These are phyloP conservation scores for Rhinoraja longicauda DNA, from an alignment of 2,797 vertebrate genomes.

Conservation along the genomic window DNA sequence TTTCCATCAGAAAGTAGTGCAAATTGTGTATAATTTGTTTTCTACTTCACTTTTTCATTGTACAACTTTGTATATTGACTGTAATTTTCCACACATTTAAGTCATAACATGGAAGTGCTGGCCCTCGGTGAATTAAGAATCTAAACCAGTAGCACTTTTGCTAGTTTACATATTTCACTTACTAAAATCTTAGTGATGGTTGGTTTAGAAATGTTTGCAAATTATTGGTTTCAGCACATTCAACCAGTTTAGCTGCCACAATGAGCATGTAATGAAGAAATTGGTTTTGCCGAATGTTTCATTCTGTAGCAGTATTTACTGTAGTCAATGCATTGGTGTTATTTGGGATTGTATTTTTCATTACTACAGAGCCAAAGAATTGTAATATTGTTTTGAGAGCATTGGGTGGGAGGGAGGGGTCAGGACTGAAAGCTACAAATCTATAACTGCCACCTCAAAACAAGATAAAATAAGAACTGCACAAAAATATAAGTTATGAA, in stretches of 20 bases:
- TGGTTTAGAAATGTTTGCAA: neutral
- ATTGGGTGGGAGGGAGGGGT: slow-evolving; percentile 22
- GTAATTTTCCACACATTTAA: neutral
- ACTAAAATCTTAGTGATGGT: neutral
- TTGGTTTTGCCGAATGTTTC: neutral
- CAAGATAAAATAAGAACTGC: slow-evolving; percentile 30
- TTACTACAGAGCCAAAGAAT: slow-evolving; percentile 42
- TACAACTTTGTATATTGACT: neutral
- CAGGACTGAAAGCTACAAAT: slow-evolving; percentile 41
- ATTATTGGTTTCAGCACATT: neutral
- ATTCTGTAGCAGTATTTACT: neutral
- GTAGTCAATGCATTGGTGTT: neutral
- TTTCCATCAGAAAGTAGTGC: slow-evolving; percentile 27
- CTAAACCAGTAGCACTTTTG: neutral
- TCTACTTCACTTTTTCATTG: slow-evolving; percentile 35
- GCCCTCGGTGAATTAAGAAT: neutral
- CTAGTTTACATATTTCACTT: neutral
- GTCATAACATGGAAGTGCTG: neutral
- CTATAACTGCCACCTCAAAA: slow-evolving; percentile 41
- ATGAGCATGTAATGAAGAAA: neutral
- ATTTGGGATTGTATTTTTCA: slow-evolving; percentile 35
- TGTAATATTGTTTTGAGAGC: slow-evolving; percentile 17
- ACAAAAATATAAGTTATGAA: slow-evolving; percentile 35
- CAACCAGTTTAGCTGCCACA: slow-evolving; percentile 3
- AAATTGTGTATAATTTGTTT: neutral